Base-by-base conservation (phyloP, 2,797 vertebrate species). In the Pogonophryne albipinna region DNA sequence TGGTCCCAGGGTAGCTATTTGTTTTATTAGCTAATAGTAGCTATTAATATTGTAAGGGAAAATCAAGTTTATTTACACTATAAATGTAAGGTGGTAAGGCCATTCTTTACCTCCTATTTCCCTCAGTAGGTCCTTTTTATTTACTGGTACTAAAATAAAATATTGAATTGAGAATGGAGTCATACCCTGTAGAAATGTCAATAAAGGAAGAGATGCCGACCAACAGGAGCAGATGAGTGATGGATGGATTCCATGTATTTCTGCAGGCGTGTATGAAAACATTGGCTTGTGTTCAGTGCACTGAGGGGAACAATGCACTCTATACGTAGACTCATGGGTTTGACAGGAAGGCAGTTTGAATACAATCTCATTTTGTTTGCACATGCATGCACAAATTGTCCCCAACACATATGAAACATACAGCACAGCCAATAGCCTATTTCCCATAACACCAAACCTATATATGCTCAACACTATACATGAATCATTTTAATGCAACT, bases 401-500 rank as follows among this genome's bases (percentile, higher is more conserved):
- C 47, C 44, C 10, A 16, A 45, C 59, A 0, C 2, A n/a, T 38
- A 17, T 10, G 69, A 34, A 45, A 31, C 3, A 17, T 12, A 58
- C 49, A 63, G 19, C 15, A 27, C 45, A 63, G 19, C 15, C 45
- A 11, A 3, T 17, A 71, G 42, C 13, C n/a, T n/a, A 52, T 73
- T 80, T 72, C 72, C 76, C 34, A 10, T 11, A 63, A 44, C 27
- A 71, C n/a, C 19, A 44, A 60, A 68, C 23, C 45, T 3, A 49
- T 50, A 14, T 52, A 53, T 59, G 15, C 63, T 56, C 78, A 49
- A 10, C 66, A 19, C 13, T 9, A 55, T 17, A 14, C 74, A 74
- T 89, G 46, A 71, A 80, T 86, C 81, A 74, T 56, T 70, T 70
- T 86, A 75, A 85, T 81, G 59, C 46, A 56, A 52, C 67, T 76